Base-by-base conservation (phyloP, 2,797 vertebrate species). In the Tenualosa ilisha region DNA sequence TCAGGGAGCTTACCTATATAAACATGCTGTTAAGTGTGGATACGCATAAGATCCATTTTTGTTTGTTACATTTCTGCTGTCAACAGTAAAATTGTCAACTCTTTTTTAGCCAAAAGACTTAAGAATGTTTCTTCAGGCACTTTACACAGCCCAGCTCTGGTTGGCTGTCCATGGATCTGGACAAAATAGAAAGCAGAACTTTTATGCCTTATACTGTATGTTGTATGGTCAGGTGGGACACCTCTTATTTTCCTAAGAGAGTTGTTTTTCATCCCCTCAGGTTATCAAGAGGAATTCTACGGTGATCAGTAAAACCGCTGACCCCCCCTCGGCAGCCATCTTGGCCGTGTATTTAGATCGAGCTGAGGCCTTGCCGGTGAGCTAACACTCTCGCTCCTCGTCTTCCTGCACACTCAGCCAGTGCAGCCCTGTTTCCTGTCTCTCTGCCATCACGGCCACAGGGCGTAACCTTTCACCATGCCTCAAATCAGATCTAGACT, bases 291-390 rank as follows among this genome's bases (percentile, higher is more conserved):
- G 94, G 91, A 98, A 98, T 61, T 89, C 96, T 87, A 93, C 89
- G 0, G 22, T 94, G 84, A 85, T 91, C 31, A 93, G 94, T 85
- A 96, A 96, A 86, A 95, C 94, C 0, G 90, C 93, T 0, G 94
- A 96, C 12, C 95, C 95, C 0, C 97, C 97, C 0, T 98, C 98
- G 0, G 94, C 97, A 0, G 97, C 97, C 91, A 97, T 98, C 89
- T 94, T 99, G 88, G 95, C 96, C 2, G 90, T 98, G 7, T 98
- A 98, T 93, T 92, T 99, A 92, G 98, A 99, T 89, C 96, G 96
- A 81, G 98, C 97, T n/a, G 97, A 98, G 91, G 97, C 96, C 1
- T 97, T 99, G 90, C 98, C 97, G n/a, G 98, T 98, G 94, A 97
- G 98, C 97, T 89, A 89, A 37, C 84, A 31, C 84, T 79, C 43